Percentiles rank a stretch among this genome's conserved stretches.
phyloP scores from a whole-genome alignment of 2,113 vertebrate species.

The Chloroceryle aenea region DNA sequence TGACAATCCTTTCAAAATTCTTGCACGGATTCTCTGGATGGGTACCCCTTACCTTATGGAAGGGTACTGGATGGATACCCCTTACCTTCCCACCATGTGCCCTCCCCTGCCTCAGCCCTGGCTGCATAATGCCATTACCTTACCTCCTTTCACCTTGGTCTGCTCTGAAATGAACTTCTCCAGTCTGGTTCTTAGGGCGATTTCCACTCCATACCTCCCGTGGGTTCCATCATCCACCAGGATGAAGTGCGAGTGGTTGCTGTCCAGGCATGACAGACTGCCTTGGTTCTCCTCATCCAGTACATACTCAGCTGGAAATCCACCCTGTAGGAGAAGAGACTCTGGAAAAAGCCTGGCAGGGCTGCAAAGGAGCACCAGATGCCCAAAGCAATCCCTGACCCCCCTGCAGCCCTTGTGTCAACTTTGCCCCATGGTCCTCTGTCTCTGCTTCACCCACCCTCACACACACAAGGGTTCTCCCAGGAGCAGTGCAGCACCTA shows the following conservation, averaged over 20 bases:
- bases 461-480: neutral
- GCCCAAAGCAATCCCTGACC: neutral
- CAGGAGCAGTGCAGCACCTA: neutral
- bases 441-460: neutral
- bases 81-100: neutral
- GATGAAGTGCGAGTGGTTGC: conserved; percentile 95
- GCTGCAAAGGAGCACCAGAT: neutral
- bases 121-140: conserved; percentile 35
- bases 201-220: conserved; percentile 87
- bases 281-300: conserved; percentile 88
- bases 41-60: neutral
- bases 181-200: conserved; percentile 83
- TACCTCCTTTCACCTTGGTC: conserved; percentile 81
- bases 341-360: neutral
- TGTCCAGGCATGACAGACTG: conserved; percentile 87
- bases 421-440: neutral
- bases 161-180: conserved; percentile 91
- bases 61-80: neutral
- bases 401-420: neutral
- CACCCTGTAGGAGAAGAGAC: conserved; percentile 75
- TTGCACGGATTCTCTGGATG: neutral
- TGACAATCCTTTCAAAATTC: neutral
- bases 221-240: conserved; percentile 94
- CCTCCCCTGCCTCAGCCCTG: neutral
- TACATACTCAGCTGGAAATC: conserved; percentile 86